Evolutionary conservation across 2,113 vertebrate genomes (phyloP), one percentile per base, ranked within the genome.

Genomic region (Silurus asotus): DNA sequence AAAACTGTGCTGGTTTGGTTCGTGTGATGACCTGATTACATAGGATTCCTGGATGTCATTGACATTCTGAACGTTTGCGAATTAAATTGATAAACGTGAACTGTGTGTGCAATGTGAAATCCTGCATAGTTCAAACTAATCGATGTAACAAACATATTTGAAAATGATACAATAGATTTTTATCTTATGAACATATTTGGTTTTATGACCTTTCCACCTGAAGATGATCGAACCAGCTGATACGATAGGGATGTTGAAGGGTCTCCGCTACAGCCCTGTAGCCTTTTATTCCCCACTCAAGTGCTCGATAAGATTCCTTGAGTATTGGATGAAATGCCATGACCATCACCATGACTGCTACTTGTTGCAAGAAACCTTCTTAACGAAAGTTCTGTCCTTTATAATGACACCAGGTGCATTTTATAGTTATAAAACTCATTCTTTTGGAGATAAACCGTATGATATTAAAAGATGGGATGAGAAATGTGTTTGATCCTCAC

Each of bases 1-100:
- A 25, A 45, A 56, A 70, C 20, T 58, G 65, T 75, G 48, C 3
- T 65, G 48, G 37, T 83, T 83, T 83, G 25, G 37, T 70, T 83
- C n/a, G 9, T 83, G 64, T 56, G 28, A 83, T 55, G 55, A 1
- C 45, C 28, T 83, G 82, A 83, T 72, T 76, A 62, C 58, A 28
- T 37, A 17, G 19, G 13, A 55, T 64, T 72, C 45, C 70, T 28
- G 11, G 45, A 76, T 28, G n/a, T 20, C 48, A 48, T 1, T 48
- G 55, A 51, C 48, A 7, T 61, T 45, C 53, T 17, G 13, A 4
- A 7, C 82, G 75, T 48, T 58, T n/a, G 69, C 55, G 10, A 49
- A 74, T 58, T 20, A 55, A 82, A 28, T 58, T 51, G 48, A 53
- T 56, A 8, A 58, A 37, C 1, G 8, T 10, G 25, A 75, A 75